These are phyloP conservation scores for Acanthopleura granulata DNA, from an alignment of 2,888 invertebrate species.

Conservation along the genomic window DNA sequence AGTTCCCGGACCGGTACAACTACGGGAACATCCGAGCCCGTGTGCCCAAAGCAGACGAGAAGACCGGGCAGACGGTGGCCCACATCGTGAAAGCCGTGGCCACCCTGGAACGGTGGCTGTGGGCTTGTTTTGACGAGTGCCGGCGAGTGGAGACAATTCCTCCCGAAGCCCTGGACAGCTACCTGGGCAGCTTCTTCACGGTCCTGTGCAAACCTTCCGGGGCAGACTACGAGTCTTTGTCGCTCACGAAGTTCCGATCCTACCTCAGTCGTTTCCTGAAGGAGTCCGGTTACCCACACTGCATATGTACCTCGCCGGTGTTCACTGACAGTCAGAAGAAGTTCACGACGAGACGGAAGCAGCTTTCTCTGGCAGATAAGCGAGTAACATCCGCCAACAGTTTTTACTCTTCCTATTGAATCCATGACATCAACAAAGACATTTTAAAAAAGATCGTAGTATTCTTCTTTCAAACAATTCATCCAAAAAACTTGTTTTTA, in stretches of 20 bases:
- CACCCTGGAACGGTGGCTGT: neutral
- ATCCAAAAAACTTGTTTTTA: no score
- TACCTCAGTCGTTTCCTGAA: neutral
- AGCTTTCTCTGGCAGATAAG: neutral
- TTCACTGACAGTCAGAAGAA: neutral
- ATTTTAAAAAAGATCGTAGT: no score
- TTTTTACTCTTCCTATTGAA: no score
- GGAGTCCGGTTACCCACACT: neutral
- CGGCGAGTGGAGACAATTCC: neutral
- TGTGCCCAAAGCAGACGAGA: neutral
- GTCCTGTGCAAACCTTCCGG: neutral
- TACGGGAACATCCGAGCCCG: neutral
- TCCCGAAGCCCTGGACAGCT: neutral
- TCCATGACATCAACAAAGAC: no score
- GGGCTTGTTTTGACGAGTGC: neutral
- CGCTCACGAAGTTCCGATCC: neutral
- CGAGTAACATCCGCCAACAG: no score
- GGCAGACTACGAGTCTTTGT: neutral
- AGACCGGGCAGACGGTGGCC: neutral
- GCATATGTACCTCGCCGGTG: neutral
- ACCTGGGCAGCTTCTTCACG: neutral
- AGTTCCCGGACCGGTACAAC: neutral
- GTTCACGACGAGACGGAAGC: neutral
- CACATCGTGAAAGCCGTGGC: neutral
- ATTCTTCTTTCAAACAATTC: no score